These are phyloP conservation scores for Channallabes apus DNA, from an alignment of 2,797 vertebrate genomes.

Conservation along the genomic window DNA sequence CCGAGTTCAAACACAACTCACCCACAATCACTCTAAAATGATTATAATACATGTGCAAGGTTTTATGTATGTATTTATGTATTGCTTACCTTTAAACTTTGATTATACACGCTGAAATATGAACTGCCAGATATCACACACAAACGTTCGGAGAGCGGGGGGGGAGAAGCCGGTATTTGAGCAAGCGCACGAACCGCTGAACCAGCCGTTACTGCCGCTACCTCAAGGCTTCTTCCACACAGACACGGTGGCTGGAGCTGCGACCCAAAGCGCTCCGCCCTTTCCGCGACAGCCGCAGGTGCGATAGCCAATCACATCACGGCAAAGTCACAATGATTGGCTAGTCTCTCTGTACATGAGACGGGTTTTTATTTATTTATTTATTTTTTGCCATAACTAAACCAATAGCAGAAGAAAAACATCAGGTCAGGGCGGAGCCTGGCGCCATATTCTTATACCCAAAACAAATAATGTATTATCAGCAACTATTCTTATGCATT, in stretches of 20 bases:
- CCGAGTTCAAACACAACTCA: not conserved
- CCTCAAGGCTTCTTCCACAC: not conserved
- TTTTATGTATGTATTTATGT: not conserved
- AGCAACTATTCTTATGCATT: no score
- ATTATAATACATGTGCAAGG: not conserved
- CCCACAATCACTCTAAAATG: not conserved
- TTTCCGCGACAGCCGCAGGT: not conserved
- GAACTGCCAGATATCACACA: not conserved
- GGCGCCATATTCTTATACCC: no score
- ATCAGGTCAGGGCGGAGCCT: no score
- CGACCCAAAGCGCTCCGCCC: not conserved
- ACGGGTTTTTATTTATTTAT: no score
- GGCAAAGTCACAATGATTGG: not conserved
- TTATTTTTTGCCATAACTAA: no score
- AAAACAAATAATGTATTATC: no score
- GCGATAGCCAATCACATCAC: not conserved
- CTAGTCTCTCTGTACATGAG: not conserved
- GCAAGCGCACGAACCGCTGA: not conserved
- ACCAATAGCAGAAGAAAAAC: no score
- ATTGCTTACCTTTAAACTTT: slow-evolving; percentile 10
- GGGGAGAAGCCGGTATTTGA: not conserved
- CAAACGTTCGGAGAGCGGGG: no score
- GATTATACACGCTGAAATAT: not conserved
- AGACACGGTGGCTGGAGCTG: not conserved
- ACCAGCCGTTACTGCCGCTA: not conserved